phyloP scores from a whole-genome alignment of 2,797 vertebrate genomes.

The Echeneis naucrates region DNA sequence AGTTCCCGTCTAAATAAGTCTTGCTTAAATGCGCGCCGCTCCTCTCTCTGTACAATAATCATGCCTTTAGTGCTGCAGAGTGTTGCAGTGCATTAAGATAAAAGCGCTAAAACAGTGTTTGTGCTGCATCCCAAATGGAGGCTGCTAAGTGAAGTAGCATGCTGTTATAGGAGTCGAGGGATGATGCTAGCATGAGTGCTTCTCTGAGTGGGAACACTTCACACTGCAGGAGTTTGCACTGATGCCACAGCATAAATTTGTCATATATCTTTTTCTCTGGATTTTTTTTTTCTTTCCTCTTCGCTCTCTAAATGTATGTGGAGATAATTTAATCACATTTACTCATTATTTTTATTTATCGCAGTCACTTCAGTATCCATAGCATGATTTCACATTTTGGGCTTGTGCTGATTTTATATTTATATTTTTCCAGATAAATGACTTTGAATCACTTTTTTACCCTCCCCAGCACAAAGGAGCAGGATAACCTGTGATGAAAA shows the following conservation, averaged over 20 bases:
- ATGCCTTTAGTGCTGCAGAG: conserved; percentile 66
- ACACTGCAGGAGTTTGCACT: conserved; percentile 70
- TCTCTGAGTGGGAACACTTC: conserved; percentile 78
- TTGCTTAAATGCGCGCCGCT: conserved; percentile 58
- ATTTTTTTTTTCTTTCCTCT: background rate
- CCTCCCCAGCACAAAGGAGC: conserved; percentile 42
- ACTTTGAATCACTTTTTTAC: conserved; percentile 60
- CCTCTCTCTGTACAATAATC: conserved; percentile 69
- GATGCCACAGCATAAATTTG: conserved; percentile 66
- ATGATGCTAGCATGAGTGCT: conserved; percentile 76
- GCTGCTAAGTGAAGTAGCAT: conserved; percentile 80
- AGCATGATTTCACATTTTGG: conserved; percentile 42
- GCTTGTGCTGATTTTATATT: conserved; percentile 38
- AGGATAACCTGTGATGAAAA: conserved; percentile 52
- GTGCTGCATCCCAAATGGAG: conserved; percentile 79
- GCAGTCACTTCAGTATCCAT: conserved; percentile 50
- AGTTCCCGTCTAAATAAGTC: conserved; percentile 68
- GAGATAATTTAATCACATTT: conserved; percentile 67
- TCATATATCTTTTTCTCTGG: conserved; percentile 52
- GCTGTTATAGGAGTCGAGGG: conserved; percentile 76
- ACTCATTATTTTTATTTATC: too few relatives aligned
- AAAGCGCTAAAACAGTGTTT: conserved; percentile 81
- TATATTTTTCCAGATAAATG: conserved; percentile 37
- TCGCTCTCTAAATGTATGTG: conserved; percentile 33
- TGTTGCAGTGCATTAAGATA: conserved; percentile 79